A percentile compares a stretch with the other conserved stretches of the same genome.
These are phyloP conservation scores for Macrosteles quadrilineatus DNA, from an alignment of 1,140 invertebrate species.

Conservation along the genomic window DNA sequence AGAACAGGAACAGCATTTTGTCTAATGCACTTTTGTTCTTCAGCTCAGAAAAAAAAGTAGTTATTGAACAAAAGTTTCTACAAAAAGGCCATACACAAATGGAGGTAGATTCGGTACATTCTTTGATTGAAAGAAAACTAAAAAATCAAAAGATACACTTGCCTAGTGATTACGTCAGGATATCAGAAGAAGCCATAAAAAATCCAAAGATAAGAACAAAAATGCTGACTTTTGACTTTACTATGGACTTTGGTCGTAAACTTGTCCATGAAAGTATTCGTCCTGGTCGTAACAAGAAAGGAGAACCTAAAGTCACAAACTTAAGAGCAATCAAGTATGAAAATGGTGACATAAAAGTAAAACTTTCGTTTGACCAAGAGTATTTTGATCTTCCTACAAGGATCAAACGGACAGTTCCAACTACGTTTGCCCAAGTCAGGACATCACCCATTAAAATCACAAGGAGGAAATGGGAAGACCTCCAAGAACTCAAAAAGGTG, in stretches of 20 bases:
- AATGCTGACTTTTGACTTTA: constrained; percentile 16
- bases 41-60: constrained; percentile 40
- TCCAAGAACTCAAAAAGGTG: constrained; percentile 17
- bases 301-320: constrained; percentile 13
- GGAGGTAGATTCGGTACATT: constrained; percentile 50
- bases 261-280: constrained; percentile 14
- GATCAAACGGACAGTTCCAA: background rate
- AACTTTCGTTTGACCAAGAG: constrained; percentile 16
- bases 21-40: constrained; percentile 46
- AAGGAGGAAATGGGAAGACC: background rate
- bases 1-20: constrained; percentile 48
- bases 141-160: constrained; percentile 36
- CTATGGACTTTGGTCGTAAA: constrained; percentile 1
- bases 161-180: constrained; percentile 12
- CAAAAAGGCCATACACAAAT: constrained; percentile 52
- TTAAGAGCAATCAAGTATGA: constrained; percentile 5
- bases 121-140: constrained; percentile 42
- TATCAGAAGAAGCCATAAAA: constrained; percentile 16
- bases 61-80: constrained; percentile 50
- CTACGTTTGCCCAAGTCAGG: background rate
- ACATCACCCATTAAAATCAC: constrained; percentile 2
- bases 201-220: background rate
- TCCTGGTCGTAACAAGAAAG: constrained; percentile 13
- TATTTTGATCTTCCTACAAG: background rate
- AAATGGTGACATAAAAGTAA: background rate